Percentiles rank a stretch among this genome's conserved stretches.
Conservation (phyloP, 2,888 invertebrate species). For the Tetragonula carbonaria region DNA sequence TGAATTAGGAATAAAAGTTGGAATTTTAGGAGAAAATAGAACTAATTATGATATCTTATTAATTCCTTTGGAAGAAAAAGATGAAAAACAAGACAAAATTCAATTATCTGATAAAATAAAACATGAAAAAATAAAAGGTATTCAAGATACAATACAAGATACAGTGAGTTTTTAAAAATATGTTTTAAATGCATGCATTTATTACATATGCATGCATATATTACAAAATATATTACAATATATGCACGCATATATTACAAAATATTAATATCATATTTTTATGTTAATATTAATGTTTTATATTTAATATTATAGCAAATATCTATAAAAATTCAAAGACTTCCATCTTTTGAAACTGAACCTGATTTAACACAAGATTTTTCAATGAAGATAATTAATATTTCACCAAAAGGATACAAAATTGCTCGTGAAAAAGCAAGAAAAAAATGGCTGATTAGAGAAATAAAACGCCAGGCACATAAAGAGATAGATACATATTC, state of each 20-base stretch:
- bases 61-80: conserved; percentile 84
- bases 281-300: background rate
- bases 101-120: conserved; percentile 37
- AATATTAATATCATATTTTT: background rate
- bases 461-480: conserved; percentile 64
- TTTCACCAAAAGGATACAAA: conserved; percentile 56
- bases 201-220: background rate
- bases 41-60: conserved; percentile 86
- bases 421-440: conserved; percentile 63
- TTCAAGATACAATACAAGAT: conserved; percentile 10
- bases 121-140: conserved; percentile 34
- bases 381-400: conserved; percentile 50
- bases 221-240: too few relatives aligned
- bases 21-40: conserved; percentile 87
- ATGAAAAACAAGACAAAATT: conserved; percentile 9
- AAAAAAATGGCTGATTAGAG: conserved; percentile 76
- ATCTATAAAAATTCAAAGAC: conserved; percentile 43
- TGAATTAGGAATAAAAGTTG: conserved; percentile 85
- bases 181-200: background rate
- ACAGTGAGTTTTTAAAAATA: conserved; percentile 26
- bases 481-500: conserved; percentile 70
- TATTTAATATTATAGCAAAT: conserved; percentile 33
- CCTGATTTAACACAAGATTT: conserved; percentile 63
- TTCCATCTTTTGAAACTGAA: conserved; percentile 69
- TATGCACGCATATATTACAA: background rate